These are phyloP conservation scores for Microplitis demolitor DNA, from an alignment of 1,140 invertebrate species.

Conservation along the genomic window DNA sequence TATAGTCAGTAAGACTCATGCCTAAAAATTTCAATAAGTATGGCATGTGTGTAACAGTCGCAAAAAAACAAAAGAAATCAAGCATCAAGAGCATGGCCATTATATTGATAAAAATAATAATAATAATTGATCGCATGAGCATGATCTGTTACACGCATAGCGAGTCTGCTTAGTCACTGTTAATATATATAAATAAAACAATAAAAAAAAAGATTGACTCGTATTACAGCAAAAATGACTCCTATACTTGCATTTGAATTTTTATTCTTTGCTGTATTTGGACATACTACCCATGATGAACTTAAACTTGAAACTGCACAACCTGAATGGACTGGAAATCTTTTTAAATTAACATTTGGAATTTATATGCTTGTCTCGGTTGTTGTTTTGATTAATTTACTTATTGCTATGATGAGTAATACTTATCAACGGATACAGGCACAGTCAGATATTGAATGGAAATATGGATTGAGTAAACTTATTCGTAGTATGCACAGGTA, in stretches of 20 bases:
- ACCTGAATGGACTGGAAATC: constrained; percentile 77
- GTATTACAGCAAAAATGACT: constrained; percentile 77
- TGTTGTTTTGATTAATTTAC: constrained; percentile 96
- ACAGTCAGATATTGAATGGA: constrained; percentile 99
- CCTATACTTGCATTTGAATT: constrained; percentile 92
- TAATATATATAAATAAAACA: constrained; percentile 23
- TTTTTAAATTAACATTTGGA: constrained; percentile 89
- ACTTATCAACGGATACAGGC: constrained; percentile 98
- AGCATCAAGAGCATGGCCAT: constrained; percentile 49
- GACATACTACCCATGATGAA: constrained; percentile 88
- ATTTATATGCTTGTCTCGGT: constrained; percentile 97
- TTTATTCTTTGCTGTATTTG: constrained; percentile 97
- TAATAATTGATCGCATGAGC: constrained; percentile 50
- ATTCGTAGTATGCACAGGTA: constrained; percentile 96
- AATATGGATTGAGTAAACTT: constrained; percentile 97
- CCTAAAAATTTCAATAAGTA: too few relatives aligned
- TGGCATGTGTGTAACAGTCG: background rate
- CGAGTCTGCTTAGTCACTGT: constrained; percentile 41
- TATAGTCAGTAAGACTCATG: too few relatives aligned
- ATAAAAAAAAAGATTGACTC: constrained; percentile 44
- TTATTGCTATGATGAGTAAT: constrained; percentile 99
- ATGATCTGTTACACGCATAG: constrained; percentile 54
- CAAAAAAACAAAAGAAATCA: background rate
- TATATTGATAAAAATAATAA: constrained; percentile 9
- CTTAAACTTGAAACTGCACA: constrained; percentile 70